A percentile compares a stretch with the other conserved stretches of the same genome.
phyloP scores from a whole-genome alignment of 2,113 vertebrate genomes.

The Lipophrys pholis region DNA sequence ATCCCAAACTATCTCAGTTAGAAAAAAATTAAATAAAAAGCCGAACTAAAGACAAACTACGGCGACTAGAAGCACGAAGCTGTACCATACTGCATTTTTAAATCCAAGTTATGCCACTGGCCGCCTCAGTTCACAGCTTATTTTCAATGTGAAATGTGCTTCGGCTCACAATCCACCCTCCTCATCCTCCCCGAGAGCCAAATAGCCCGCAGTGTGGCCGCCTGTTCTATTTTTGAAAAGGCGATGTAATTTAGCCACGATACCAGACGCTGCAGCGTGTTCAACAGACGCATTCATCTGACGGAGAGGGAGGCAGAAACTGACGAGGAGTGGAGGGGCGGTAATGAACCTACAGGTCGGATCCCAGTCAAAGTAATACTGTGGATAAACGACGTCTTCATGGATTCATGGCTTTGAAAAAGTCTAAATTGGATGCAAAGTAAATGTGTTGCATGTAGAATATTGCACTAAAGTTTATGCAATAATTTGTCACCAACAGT shows the following conservation, averaged over 20 bases:
- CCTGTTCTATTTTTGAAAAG: conserved; percentile 79
- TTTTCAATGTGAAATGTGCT: conserved; percentile 59
- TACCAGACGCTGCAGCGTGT: conserved; percentile 71
- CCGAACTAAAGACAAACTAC: too few species aligned
- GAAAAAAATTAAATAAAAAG: too few species aligned
- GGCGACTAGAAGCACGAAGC: too few species aligned
- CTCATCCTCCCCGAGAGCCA: conserved; percentile 37
- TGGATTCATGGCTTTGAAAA: too few species aligned
- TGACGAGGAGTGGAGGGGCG: conserved; percentile 36
- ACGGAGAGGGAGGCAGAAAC: conserved; percentile 26
- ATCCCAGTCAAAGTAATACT: too few species aligned
- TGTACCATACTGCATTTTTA: neutral
- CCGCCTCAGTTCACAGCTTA: conserved; percentile 48
- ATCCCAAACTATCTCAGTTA: too few species aligned
- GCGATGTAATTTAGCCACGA: conserved; percentile 79
- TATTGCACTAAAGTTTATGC: too few species aligned
- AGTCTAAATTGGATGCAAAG: too few species aligned
- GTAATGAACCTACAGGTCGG: too few species aligned
- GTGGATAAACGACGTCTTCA: too few species aligned
- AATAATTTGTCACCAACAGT: too few species aligned
- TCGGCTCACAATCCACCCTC: neutral
- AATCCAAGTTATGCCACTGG: conserved; percentile 24
- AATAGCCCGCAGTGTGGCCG: conserved; percentile 65
- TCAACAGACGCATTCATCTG: conserved; percentile 67
- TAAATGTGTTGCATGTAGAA: too few species aligned